phyloP scores from a whole-genome alignment of 37 sponge, comb jelly and placozoan genomes.

The Diacarnus erythraeanus region DNA sequence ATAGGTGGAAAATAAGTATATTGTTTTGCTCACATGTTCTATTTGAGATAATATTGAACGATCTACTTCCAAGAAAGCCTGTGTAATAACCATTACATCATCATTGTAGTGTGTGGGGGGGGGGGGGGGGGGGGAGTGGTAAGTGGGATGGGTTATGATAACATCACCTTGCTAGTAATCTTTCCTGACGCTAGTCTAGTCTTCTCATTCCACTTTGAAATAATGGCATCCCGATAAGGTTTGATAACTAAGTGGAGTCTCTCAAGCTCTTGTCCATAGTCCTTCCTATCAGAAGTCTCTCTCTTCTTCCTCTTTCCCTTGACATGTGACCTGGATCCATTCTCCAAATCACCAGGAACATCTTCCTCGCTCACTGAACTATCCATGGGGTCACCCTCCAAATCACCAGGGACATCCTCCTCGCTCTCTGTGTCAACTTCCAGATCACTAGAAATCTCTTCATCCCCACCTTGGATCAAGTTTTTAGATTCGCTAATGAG shows the following conservation, averaged over 20 bases:
- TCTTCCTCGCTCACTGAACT: conserved; percentile 1
- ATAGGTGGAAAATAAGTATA: too few relatives aligned
- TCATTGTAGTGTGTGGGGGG: not conserved
- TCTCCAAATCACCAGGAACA: not conserved
- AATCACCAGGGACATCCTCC: not conserved
- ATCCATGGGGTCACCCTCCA: not conserved
- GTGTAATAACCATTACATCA: not conserved
- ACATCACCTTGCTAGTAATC: conserved; percentile 57
- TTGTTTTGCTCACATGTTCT: conserved; percentile 67
- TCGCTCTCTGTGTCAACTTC: not conserved
- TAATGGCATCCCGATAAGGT: conserved; percentile 45
- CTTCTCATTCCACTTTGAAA: conserved; percentile 73
- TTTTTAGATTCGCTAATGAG: not conserved
- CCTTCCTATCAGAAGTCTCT: too few relatives aligned
- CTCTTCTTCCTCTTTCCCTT: not conserved
- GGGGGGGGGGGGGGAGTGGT: not conserved
- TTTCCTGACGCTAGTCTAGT: conserved; percentile 57
- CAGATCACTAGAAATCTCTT: conserved; percentile 60
- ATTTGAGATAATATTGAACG: conserved; percentile 56
- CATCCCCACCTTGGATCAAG: not conserved
- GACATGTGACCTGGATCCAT: too few relatives aligned
- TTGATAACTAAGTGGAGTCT: conserved; percentile 12
- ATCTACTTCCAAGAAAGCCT: conserved; percentile 69
- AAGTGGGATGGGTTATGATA: not conserved
- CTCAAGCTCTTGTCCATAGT: conserved; percentile 46